Evolutionary conservation across 2,113 vertebrate species (phyloP).

Genomic region (Actenoides hombroni): DNA sequence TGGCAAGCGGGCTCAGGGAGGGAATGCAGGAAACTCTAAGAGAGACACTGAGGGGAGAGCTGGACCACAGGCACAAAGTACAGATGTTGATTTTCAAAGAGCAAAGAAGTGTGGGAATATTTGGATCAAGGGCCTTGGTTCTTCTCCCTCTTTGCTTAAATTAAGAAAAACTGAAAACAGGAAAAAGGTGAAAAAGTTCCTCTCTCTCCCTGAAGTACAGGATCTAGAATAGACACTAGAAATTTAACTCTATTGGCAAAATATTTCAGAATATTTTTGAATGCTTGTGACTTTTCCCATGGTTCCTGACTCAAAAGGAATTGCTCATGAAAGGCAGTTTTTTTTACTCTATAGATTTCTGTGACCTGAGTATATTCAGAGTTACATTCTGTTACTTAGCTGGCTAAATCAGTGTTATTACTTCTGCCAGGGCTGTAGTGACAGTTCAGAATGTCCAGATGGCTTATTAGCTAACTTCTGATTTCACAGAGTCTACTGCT

Average conservation of each 20-base stretch:
- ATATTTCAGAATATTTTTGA: neutral
- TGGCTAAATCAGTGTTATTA: neutral
- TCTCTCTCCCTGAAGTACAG: neutral
- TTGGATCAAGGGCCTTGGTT: neutral
- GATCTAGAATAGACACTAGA: neutral
- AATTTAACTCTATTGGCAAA: neutral
- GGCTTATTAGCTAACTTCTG: slow-evolving; percentile 30
- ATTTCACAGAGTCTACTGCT: slow-evolving; percentile 12
- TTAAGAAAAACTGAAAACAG: neutral
- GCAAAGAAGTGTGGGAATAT: neutral
- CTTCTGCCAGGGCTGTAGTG: neutral
- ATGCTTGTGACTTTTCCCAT: neutral
- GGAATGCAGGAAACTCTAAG: neutral
- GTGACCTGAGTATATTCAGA: neutral
- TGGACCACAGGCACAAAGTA: neutral
- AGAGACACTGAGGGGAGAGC: neutral
- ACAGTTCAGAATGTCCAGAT: neutral
- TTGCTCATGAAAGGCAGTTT: neutral
- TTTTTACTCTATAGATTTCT: neutral
- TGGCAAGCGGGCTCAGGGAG: neutral
- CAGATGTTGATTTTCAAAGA: neutral
- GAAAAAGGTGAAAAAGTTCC: neutral
- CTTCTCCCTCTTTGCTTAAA: neutral
- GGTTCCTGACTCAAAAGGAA: neutral
- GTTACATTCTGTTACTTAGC: neutral